Percentiles rank a stretch among this genome's conserved stretches.
Conservation (phyloP, 2,113 vertebrate genomes). For the Chinchilla lanigera region DNA sequence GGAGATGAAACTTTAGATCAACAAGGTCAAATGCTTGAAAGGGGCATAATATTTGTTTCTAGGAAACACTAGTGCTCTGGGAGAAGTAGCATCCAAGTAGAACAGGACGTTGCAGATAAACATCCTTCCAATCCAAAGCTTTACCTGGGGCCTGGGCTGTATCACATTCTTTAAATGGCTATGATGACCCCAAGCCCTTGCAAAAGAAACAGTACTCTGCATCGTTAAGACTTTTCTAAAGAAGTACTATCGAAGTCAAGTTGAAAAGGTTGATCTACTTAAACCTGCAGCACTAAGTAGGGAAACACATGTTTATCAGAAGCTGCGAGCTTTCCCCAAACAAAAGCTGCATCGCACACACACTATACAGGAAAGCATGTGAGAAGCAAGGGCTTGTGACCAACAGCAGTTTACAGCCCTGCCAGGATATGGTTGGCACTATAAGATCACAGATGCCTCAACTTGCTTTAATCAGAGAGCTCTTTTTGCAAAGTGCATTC, state of each 20-base stretch:
- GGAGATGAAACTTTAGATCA: background rate
- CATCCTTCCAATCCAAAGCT: background rate
- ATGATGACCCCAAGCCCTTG: slow-evolving; percentile 14
- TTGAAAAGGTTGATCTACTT: slow-evolving; percentile 51
- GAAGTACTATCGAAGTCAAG: slow-evolving; percentile 6
- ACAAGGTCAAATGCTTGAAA: background rate
- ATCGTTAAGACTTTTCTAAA: slow-evolving; percentile 57
- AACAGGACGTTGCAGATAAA: background rate
- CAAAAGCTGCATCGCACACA: background rate
- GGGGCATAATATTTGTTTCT: background rate
- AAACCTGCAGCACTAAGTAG: slow-evolving; percentile 29
- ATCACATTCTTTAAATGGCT: slow-evolving; percentile 46
- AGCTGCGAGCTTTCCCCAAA: slow-evolving; percentile 22
- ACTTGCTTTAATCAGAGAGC: background rate
- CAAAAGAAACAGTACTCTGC: slow-evolving; percentile 14
- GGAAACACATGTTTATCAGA: slow-evolving; percentile 47
- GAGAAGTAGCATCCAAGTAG: background rate
- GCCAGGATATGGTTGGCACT: background rate
- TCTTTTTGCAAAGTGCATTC: slow-evolving; percentile 1
- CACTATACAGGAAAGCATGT: slow-evolving; percentile 24
- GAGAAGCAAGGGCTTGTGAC: slow-evolving; percentile 35
- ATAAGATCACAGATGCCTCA: slow-evolving; percentile 36
- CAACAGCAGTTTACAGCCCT: slow-evolving; percentile 8
- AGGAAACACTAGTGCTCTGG: background rate
- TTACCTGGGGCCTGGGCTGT: slow-evolving; percentile 39